phyloP scores from a whole-genome alignment of 2,113 vertebrate genomes.

The Eptesicus fuscus region DNA sequence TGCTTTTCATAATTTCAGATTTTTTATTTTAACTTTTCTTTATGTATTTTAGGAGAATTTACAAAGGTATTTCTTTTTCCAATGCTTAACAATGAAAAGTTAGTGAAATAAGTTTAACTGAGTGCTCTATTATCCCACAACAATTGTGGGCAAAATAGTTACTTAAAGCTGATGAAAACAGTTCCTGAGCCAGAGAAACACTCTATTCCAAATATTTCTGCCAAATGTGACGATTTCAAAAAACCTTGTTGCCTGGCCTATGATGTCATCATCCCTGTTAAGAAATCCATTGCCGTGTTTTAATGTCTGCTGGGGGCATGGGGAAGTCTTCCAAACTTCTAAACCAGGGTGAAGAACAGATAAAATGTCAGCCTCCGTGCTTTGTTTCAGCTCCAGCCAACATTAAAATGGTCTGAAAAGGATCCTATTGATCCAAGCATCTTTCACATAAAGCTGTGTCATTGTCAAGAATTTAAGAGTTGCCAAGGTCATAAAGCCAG shows the following conservation, averaged over 20 bases:
- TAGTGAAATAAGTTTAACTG: conserved; percentile 5
- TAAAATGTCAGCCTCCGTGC: background rate
- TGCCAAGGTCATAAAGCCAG: background rate
- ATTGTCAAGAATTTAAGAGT: background rate
- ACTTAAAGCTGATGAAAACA: background rate
- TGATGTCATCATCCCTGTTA: background rate
- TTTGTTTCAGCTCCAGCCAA: background rate
- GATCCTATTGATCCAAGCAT: background rate
- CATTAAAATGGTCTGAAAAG: background rate
- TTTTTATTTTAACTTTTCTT: background rate
- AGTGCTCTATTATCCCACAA: background rate
- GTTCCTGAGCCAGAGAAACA: background rate
- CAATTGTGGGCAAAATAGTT: background rate
- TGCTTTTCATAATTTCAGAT: conserved; percentile 7
- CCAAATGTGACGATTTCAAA: background rate
- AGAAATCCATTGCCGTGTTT: background rate
- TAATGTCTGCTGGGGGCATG: background rate
- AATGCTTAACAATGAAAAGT: background rate
- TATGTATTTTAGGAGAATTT: conserved; percentile 1
- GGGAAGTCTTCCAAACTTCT: background rate
- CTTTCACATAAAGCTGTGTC: background rate
- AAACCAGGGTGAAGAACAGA: background rate
- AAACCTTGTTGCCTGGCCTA: background rate
- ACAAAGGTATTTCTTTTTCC: background rate
- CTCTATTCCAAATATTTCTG: conserved; percentile 4